A percentile compares a stretch with the other conserved stretches of the same genome.
These are phyloP conservation scores for Onchidella celtica DNA, from an alignment of 2,888 invertebrate species.

Conservation along the genomic window DNA sequence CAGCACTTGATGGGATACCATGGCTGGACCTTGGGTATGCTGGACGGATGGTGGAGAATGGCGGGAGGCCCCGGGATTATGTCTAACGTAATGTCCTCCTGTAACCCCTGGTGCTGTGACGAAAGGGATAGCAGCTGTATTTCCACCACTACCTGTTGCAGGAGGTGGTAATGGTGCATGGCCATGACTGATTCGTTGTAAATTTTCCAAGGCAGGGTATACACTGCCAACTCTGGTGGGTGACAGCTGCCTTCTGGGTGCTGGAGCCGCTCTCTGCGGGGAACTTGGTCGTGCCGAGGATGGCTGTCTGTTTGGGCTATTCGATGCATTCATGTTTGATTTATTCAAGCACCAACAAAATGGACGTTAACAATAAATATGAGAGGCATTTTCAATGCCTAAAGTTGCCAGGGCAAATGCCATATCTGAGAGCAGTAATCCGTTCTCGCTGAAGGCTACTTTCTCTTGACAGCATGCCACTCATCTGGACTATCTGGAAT, in stretches of 20 bases:
- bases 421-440: too few species aligned
- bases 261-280: background rate
- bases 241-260: background rate
- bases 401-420: too few species aligned
- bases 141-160: background rate
- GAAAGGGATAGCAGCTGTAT: background rate
- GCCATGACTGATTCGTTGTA: slow-evolving; percentile 20
- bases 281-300: background rate
- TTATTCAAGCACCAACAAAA: too few species aligned
- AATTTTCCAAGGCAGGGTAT: slow-evolving; percentile 24
- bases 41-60: background rate
- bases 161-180: background rate
- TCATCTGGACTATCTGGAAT: too few species aligned
- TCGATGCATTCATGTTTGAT: too few species aligned
- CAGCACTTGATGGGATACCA: slow-evolving; percentile 11
- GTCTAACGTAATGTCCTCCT: background rate
- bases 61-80: background rate
- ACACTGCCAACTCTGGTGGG: slow-evolving; percentile 17
- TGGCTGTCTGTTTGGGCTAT: too few species aligned
- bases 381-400: too few species aligned
- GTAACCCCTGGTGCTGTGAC: background rate
- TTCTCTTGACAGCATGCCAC: too few species aligned
- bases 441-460: too few species aligned
- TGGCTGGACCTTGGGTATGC: background rate
- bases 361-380: too few species aligned